A percentile compares a stretch with the other conserved stretches of the same genome.
These are phyloP conservation scores for Pygocentrus nattereri DNA, from an alignment of 2,797 vertebrate species.

Conservation along the genomic window DNA sequence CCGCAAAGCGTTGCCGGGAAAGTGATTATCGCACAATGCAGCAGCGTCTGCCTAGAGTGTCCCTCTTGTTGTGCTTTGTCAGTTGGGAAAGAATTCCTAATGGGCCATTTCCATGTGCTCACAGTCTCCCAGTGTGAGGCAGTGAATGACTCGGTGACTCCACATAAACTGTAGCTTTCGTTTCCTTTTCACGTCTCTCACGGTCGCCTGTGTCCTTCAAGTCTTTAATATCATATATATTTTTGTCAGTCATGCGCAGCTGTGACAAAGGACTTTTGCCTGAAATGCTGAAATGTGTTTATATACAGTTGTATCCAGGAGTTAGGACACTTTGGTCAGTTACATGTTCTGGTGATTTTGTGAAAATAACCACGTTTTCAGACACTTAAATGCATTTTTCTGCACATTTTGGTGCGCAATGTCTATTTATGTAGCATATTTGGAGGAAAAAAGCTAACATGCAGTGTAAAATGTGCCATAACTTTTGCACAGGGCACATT, in stretches of 20 bases:
- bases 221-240: neutral
- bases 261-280: too few species aligned
- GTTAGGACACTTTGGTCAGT: too few species aligned
- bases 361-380: too few species aligned
- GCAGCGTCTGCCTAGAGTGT: neutral
- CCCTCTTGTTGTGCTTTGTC: neutral
- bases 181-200: neutral
- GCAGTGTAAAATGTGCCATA: too few species aligned
- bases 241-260: neutral
- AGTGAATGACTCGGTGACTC: neutral
- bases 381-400: too few species aligned
- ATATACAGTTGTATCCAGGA: too few species aligned
- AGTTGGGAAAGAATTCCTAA: conserved; percentile 1
- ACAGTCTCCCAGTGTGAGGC: neutral
- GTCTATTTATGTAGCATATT: too few species aligned
- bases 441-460: too few species aligned
- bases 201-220: neutral
- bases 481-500: too few species aligned
- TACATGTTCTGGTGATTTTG: too few species aligned
- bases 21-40: conserved; percentile 13
- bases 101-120: neutral
- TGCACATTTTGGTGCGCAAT: too few species aligned
- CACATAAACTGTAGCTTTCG: neutral
- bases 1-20: conserved; percentile 14
- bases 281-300: too few species aligned